phyloP scores from a whole-genome alignment of 1,140 invertebrate species.

The Galleria mellonella region DNA sequence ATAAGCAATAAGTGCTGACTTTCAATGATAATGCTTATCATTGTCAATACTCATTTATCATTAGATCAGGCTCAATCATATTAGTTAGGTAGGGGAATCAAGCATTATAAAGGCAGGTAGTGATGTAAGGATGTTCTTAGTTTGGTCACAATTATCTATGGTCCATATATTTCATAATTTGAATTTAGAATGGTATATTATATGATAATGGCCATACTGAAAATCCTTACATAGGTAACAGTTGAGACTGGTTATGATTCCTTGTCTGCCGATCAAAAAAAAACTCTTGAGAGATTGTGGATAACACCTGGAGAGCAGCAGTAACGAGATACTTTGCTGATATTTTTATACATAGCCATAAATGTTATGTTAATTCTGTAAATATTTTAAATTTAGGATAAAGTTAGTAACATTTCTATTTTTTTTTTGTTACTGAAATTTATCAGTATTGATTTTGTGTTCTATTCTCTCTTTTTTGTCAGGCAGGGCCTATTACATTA shows the following conservation, averaged over 20 bases:
- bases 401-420: conserved; percentile 7
- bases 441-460: conserved; percentile 18
- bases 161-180: too few species aligned
- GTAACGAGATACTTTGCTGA: conserved; percentile 6
- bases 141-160: too few species aligned
- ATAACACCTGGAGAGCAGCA: conserved; percentile 11
- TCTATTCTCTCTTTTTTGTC: background rate
- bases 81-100: conserved; percentile 13
- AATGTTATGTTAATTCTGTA: conserved; percentile 23
- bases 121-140: too few species aligned
- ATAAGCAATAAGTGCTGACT: conserved; percentile 56
- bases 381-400: conserved; percentile 15
- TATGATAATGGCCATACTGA: too few species aligned
- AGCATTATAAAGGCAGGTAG: background rate
- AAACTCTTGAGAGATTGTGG: conserved; percentile 23
- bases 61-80: conserved; percentile 28
- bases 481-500: too few species aligned
- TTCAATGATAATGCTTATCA: conserved; percentile 48
- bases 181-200: too few species aligned
- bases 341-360: conserved; percentile 28
- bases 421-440: conserved; percentile 15
- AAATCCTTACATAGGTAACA: background rate
- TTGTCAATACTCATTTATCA: conserved; percentile 62
- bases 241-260: conserved; percentile 20
- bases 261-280: conserved; percentile 42